Base-by-base conservation (phyloP, 2,113 vertebrate species). In the Edolisoma coerulescens region DNA sequence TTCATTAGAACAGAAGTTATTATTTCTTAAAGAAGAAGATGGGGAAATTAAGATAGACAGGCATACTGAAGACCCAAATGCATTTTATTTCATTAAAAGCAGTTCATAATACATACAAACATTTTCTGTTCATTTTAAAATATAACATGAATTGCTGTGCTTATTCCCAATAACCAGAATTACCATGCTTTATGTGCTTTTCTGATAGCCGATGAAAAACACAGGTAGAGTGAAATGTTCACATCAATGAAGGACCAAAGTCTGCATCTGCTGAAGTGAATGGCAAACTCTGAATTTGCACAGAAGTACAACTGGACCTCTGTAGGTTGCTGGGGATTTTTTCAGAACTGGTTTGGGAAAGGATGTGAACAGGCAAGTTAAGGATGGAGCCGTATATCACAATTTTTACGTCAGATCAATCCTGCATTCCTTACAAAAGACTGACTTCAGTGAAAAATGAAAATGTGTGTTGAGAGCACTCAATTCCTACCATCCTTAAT, bases 21-120 rank as follows among this genome's bases (percentile, higher is more conserved):
- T 87, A 77, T 80, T 96, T 89, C 57, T 83, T 76, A 56, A 89
- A 94, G 42, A 27, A 93, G 65, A 90, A 93, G 59, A 74, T 20
- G 44, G 22, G 47, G n/a, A 94, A 96, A 90, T 90, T 87, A 85
- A 93, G 69, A 65, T 47, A 89, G 79, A 63, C 39, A 77, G 33
- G n/a, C 22, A 75, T 41, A 27, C 44, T 45, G 37, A 90, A 84
- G 21, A 74, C 49, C 28, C 26, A 64, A 52, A 75, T 12, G 24
- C 45, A 41, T 68, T 94, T 95, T 90, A 84, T 93, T 94, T 92
- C 52, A 60, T 75, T 71, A 71, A 93, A 50, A 90, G 19, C 20
- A 86, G 52, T 47, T 68, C 60, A 64, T 13, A 71, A 84, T 9
- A 71, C 13, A 64, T 30, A 24, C 9, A 93, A 75, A 64, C 4